Evolutionary conservation across 2,888 invertebrate species (phyloP), one percentile per base, ranked within the genome.

Genomic region (Apamea anceps): DNA sequence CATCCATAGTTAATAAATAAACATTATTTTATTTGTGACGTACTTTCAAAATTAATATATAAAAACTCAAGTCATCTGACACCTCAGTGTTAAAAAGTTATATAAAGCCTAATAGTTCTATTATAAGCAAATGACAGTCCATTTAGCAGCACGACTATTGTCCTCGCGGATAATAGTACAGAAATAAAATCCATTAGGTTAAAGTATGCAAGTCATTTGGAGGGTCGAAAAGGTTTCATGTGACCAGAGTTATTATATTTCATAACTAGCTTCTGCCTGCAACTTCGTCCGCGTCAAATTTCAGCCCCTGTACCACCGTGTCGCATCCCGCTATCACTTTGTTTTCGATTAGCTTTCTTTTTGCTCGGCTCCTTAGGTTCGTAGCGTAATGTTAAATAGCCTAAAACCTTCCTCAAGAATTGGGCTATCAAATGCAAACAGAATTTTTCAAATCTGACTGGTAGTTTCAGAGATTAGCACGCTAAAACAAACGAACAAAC

Each of bases 191-290:
- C 88, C 88, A 88, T 88, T 88, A 84, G 12, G 70, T 25, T 42
- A 75, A n/a, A 79, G 37, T 78, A 76, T 84, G 85, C 79, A 84
- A 81, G 88, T 88, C 87, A 88, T 88, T 85, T 81, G 28, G 42
- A 73, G 79, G 84, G 81, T 74, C 76, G 77, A 84, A 88, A 88
- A 81, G 85, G 85, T 81, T 87, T 77, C 37, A 77, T 84, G 72
- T 83, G 76, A 75, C 70, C 79, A 70, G 76, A 67, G 68, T 71
- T 28, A 68, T 57, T 77, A 65, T 78, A 72, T 83, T 81, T 67
- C 72, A 72, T 81, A 87, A 60, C 57, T 13, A n/a, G n/a, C 12
- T 60, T n/a, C 57, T n/a, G 57, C 5, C 5, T 25, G 57, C n/a
- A 5, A 60, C 12, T 60, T 13, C 57, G n/a, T 60, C n/a, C n/a